Percentiles rank a stretch among this genome's conserved stretches.
These are phyloP conservation scores for Xestia rhomboidea DNA, from an alignment of 2,888 invertebrate genomes.

Conservation along the genomic window DNA sequence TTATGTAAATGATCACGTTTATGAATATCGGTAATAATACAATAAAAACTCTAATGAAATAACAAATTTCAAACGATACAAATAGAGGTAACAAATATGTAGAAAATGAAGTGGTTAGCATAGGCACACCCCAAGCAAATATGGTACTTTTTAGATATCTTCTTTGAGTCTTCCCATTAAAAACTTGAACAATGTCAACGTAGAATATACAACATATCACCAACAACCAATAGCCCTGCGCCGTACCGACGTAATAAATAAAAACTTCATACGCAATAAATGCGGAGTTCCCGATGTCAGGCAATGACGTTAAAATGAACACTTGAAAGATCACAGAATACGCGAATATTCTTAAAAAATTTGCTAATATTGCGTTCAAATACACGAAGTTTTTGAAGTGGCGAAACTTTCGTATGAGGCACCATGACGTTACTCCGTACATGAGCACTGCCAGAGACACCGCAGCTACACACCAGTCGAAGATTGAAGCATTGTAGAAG, in stretches of 20 bases:
- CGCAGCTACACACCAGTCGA: not conserved
- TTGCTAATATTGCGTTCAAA: constrained; percentile 11
- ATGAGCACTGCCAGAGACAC: constrained; percentile 6
- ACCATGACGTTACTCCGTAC: constrained; percentile 21
- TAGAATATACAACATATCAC: constrained; percentile 26
- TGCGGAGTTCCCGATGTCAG: too few species aligned
- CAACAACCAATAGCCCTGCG: constrained; percentile 18
- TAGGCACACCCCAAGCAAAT: constrained; percentile 18
- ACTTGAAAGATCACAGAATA: constrained; percentile 5
- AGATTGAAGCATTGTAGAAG: not conserved
- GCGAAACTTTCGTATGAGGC: not conserved
- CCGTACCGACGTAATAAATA: not conserved
- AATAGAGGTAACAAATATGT: not conserved
- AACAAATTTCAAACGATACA: not conserved
- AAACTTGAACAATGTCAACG: constrained; percentile 17
- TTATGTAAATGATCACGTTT: constrained; percentile 18
- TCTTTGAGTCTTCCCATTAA: not conserved
- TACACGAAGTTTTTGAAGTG: constrained; percentile 23
- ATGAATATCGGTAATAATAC: constrained; percentile 16
- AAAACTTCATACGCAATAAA: not conserved
- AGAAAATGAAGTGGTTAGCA: not conserved
- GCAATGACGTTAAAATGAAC: not conserved
- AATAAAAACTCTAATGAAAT: not conserved
- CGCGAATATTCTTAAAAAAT: not conserved
- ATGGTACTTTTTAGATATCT: constrained; percentile 13